Evolutionary conservation across 2,888 invertebrate genomes (phyloP), one percentile per base, ranked within the genome.

Genomic region (Nomada hirtipes): DNA sequence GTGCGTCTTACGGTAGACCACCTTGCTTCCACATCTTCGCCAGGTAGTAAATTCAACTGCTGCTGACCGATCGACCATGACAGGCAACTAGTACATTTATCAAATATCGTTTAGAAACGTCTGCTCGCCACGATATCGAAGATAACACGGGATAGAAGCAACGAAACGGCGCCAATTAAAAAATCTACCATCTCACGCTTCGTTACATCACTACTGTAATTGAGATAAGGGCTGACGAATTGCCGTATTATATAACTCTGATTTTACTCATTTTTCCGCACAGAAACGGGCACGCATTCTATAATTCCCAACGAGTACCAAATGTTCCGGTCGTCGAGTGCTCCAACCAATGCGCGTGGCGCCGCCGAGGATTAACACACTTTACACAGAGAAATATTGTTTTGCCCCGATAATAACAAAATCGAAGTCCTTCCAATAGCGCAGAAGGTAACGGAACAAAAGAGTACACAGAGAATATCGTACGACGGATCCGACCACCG

Each of bases 81-180:
- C 57, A 64, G 29, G 9, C 29, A 15, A 26, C 36, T 36, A 36
- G 7, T 36, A 36, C 9, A 36, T 36, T 63, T 63, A 71, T 63
- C 55, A 36, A 57, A 44, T 36, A 36, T 36, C 36, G 13, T 0
- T 1, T 23, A 13, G 23, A 74, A 47, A 57, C 47, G 53, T n/a
- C n/a, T 0, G n/a, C 2, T 36, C 20, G 42, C 2, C 26, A 20
- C 15, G 7, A 52, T 13, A 52, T 23, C 23, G 23, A 11, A 23
- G 70, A 53, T 70, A 63, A 59, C 2, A 20, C 10, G 18, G 13
- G 2, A 13, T 1, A 4, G 11, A 13, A 26, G 9, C 13, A 26
- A 44, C 9, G 20, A 36, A 52, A 42, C 36, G 70, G 70, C 79
- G 77, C 59, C 69, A 60, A 26, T 65, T 60, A 36, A 65, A 20